Percentiles rank a stretch among this genome's conserved stretches.
Evolutionary conservation across 1,140 invertebrate genomes (phyloP).

Genomic region (Temnothorax nylanderi): DNA sequence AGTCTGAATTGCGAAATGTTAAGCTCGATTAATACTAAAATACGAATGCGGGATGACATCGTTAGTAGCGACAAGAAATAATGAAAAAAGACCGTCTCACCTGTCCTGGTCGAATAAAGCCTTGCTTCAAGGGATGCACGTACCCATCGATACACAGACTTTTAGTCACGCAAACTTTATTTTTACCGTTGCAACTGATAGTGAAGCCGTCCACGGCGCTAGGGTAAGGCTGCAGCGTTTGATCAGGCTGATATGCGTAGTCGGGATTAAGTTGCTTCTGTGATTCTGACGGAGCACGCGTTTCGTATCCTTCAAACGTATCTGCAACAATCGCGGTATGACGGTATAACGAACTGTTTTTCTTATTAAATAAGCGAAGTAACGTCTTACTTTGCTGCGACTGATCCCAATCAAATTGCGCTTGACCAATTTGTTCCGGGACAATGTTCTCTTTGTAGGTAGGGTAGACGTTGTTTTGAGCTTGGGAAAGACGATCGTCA

Average conservation of each 20-base stretch:
- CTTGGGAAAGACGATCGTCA: background rate
- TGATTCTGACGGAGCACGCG: background rate
- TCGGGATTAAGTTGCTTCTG: constrained; percentile 31
- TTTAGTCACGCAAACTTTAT: constrained; percentile 56
- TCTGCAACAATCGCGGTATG: background rate
- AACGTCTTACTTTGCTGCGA: constrained; percentile 32
- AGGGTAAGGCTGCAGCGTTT: constrained; percentile 5
- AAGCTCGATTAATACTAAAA: background rate
- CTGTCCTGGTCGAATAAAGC: constrained; percentile 12
- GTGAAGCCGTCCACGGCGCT: constrained; percentile 35
- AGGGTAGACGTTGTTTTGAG: background rate
- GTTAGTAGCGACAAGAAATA: background rate
- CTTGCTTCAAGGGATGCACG: constrained; percentile 24
- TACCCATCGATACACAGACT: constrained; percentile 60
- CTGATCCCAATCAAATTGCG: constrained; percentile 27
- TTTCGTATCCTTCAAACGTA: constrained; percentile 19
- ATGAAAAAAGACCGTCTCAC: constrained; percentile 24
- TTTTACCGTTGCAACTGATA: constrained; percentile 57
- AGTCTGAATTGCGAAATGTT: background rate
- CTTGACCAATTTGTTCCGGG: constrained; percentile 13
- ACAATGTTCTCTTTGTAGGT: constrained; percentile 9
- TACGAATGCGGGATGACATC: background rate
- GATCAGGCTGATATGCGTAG: constrained; percentile 29
- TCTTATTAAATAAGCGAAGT: background rate
- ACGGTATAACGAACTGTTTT: background rate